A percentile compares a stretch with the other conserved stretches of the same genome.
Conservation (phyloP, 2,888 invertebrate genomes). For the Falcaria lacertinaria region DNA sequence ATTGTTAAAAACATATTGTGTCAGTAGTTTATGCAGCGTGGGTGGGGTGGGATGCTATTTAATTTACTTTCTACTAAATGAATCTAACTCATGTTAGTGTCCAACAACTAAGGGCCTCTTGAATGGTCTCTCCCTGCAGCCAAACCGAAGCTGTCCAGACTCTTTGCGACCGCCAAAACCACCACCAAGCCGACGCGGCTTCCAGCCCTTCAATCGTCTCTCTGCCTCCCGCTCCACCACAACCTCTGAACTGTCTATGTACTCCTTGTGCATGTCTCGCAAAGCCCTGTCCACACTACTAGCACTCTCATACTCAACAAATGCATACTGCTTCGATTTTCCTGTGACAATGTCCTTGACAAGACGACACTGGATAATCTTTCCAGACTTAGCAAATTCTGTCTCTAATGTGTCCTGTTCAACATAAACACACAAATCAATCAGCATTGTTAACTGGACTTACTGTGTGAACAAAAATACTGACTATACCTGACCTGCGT, state of each 20-base stretch:
- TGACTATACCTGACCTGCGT: constrained; percentile 69
- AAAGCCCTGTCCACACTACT: constrained; percentile 82
- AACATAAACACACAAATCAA: not conserved
- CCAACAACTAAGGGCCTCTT: constrained; percentile 75
- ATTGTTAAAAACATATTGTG: no score
- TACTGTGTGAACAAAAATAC: not conserved
- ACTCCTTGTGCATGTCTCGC: constrained; percentile 77
- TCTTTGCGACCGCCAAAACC: constrained; percentile 93
- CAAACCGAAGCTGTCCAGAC: constrained; percentile 93
- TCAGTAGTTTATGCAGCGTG: no score
- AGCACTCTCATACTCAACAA: constrained; percentile 87
- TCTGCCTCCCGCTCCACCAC: constrained; percentile 87
- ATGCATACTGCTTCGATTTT: constrained; percentile 89
- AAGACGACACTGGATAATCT: constrained; percentile 81
- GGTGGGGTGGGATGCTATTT: no score
- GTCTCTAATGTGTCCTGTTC: constrained; percentile 71
- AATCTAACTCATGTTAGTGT: constrained; percentile 1
- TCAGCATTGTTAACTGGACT: no score
- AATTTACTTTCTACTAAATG: no score
- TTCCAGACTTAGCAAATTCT: constrained; percentile 83
- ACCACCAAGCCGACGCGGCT: constrained; percentile 91
- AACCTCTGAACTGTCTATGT: constrained; percentile 84
- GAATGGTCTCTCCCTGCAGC: constrained; percentile 89
- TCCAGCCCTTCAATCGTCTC: constrained; percentile 87
- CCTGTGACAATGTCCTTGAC: constrained; percentile 91